Percentiles rank a stretch among this genome's conserved stretches.
These are phyloP conservation scores for Smithornis capensis DNA, from an alignment of 2,113 vertebrate genomes.

Conservation along the genomic window DNA sequence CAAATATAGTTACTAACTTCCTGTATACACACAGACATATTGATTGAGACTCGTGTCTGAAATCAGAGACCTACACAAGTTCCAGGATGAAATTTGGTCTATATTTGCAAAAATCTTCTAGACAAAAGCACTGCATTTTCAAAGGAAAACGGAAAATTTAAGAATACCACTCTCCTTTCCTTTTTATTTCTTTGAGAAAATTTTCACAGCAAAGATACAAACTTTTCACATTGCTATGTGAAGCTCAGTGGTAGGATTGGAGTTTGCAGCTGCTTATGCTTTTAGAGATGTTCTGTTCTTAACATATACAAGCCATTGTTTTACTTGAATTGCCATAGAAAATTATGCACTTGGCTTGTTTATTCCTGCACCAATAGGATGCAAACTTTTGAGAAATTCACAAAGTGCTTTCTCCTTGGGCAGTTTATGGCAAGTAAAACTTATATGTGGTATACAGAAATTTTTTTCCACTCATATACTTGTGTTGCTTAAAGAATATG, in stretches of 20 bases:
- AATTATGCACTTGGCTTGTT: background rate
- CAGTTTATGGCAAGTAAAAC: background rate
- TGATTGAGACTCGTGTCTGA: background rate
- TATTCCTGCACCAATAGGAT: background rate
- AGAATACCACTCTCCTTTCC: background rate
- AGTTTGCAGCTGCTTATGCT: background rate
- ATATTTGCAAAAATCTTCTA: background rate
- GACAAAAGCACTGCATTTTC: background rate
- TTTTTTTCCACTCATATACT: background rate
- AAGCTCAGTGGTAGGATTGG: background rate
- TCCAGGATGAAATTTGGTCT: background rate
- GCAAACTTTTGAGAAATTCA: background rate
- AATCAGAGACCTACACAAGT: background rate
- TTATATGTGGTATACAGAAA: background rate
- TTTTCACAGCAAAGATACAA: background rate
- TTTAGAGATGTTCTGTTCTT: background rate
- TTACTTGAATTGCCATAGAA: background rate
- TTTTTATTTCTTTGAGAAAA: background rate
- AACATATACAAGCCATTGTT: background rate
- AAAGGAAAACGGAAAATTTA: background rate
- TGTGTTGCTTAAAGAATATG: background rate
- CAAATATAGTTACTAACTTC: background rate
- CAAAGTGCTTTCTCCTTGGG: background rate
- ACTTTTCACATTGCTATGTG: background rate
- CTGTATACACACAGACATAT: background rate